Evolutionary conservation across 2,797 vertebrate genomes (phyloP).

Genomic region (Spinus pinus): DNA sequence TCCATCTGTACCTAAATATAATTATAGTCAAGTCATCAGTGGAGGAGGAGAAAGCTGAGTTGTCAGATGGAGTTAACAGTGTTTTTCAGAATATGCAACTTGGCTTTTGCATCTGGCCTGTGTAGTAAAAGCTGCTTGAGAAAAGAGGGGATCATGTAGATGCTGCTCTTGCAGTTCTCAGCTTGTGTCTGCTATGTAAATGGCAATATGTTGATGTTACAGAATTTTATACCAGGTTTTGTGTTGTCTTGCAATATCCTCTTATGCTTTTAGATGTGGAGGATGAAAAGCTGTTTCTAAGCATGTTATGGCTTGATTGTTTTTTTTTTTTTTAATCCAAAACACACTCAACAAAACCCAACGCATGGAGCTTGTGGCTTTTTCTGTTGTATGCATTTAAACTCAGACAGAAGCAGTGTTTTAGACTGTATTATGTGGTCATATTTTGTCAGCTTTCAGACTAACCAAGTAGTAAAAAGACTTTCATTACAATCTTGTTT

Average conservation of each 20-base stretch:
- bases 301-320: not conserved
- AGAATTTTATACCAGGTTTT: not conserved
- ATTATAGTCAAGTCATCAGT: not conserved
- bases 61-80: not conserved
- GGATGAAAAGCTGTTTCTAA: constrained; percentile 6
- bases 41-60: not conserved
- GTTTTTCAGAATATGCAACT: not conserved
- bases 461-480: not conserved
- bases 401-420: not conserved
- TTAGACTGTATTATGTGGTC: not conserved
- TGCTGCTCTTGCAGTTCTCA: not conserved
- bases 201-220: not conserved
- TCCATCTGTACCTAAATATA: not conserved
- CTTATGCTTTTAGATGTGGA: not conserved
- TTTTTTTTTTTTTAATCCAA: too few species aligned
- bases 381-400: not conserved
- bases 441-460: not conserved
- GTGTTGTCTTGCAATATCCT: not conserved
- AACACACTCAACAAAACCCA: not conserved
- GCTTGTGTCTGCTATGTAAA: not conserved
- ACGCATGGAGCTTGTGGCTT: not conserved
- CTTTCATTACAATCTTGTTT: not conserved
- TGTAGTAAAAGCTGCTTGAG: not conserved
- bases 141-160: not conserved
- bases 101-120: not conserved